Conservation (phyloP, 2,888 invertebrate species). For the Archips crataeganus region DNA sequence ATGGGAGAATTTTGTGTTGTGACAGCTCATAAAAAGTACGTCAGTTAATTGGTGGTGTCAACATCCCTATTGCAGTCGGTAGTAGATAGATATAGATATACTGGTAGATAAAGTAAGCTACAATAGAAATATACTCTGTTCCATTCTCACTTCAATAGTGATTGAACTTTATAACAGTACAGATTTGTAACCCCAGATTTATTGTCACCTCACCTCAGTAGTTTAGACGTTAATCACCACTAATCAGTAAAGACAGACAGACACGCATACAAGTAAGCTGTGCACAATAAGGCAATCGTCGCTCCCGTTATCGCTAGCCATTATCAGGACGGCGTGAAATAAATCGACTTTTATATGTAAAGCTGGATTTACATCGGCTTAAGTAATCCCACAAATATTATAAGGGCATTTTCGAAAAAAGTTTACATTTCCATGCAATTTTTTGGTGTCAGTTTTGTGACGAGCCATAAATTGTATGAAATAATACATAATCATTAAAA, state of each 20-base stretch:
- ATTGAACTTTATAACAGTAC: not conserved
- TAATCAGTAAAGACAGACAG: constrained; percentile 8
- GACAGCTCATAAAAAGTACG: too few relatives aligned
- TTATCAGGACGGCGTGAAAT: constrained; percentile 13
- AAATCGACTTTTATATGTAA: constrained; percentile 16
- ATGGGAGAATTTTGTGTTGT: too few relatives aligned
- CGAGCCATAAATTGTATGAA: too few relatives aligned
- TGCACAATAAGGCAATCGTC: constrained; percentile 12
- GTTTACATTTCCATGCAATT: too few relatives aligned
- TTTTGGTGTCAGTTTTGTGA: too few relatives aligned
- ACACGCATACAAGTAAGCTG: constrained; percentile 6
- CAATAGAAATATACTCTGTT: too few relatives aligned
- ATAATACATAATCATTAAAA: too few relatives aligned
- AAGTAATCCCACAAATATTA: not conserved
- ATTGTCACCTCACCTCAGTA: not conserved
- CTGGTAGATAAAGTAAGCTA: too few relatives aligned
- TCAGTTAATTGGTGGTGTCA: too few relatives aligned
- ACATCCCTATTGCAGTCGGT: too few relatives aligned
- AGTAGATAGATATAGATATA: too few relatives aligned
- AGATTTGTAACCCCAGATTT: not conserved
- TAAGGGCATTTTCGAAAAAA: too few relatives aligned
- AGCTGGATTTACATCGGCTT: not conserved
- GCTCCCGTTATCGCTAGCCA: constrained; percentile 1
- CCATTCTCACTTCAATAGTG: not conserved
- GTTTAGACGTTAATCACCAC: constrained; percentile 8